Conservation (phyloP, 1,140 invertebrate species). For the Drosophila lini region DNA sequence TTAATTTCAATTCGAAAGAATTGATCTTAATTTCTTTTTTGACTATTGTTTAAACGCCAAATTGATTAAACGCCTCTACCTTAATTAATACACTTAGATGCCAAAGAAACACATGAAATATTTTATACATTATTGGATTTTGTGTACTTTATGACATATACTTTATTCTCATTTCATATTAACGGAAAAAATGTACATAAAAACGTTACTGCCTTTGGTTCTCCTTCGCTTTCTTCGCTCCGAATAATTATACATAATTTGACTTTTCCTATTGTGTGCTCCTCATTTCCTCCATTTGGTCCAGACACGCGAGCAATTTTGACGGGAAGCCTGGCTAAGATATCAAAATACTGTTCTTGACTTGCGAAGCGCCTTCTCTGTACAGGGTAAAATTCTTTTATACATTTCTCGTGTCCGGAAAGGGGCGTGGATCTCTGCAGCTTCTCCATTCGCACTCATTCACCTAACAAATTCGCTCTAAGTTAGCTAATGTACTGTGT, state of each 20-base stretch:
- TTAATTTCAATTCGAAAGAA: no score
- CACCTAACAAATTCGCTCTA: constrained; percentile 65
- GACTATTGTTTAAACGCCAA: no score
- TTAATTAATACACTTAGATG: neutral
- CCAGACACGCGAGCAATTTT: constrained; percentile 51
- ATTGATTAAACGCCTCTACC: neutral
- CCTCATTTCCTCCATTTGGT: constrained; percentile 7
- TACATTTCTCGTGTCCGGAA: constrained; percentile 36
- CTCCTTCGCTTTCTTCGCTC: constrained; percentile 11
- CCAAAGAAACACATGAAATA: constrained; percentile 13
- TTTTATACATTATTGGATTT: constrained; percentile 29
- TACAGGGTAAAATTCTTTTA: constrained; percentile 72
- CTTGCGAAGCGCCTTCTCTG: constrained; percentile 40
- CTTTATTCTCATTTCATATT: constrained; percentile 61
- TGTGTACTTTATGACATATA: constrained; percentile 60
- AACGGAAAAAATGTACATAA: constrained; percentile 74
- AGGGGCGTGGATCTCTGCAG: constrained; percentile 11
- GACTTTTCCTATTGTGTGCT: constrained; percentile 64
- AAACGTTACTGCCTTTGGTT: constrained; percentile 53
- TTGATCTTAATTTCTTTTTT: no score
- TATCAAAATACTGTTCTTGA: constrained; percentile 50
- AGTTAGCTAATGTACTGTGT: constrained; percentile 44
- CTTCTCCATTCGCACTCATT: constrained; percentile 26
- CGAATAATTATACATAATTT: constrained; percentile 68
- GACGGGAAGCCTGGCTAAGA: constrained; percentile 57